Base-by-base conservation (phyloP, 2,113 vertebrate species). In the Chloroceryle aenea region DNA sequence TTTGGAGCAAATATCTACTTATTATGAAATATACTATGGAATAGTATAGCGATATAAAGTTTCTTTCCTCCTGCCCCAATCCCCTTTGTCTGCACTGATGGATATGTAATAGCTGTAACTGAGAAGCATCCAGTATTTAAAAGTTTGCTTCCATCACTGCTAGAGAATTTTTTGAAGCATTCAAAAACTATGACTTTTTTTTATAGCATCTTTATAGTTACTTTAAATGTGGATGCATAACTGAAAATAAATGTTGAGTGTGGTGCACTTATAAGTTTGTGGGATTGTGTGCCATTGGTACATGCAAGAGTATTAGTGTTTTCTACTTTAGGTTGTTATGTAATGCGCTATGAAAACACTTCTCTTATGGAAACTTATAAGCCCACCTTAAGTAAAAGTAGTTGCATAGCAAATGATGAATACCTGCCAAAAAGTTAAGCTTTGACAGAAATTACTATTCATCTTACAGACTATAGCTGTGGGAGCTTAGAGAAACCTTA, bases 261-360 rank as follows among this genome's bases (percentile, higher is more conserved):
- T 99, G 98, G 98, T 99, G 96, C 98, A 98, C 97, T 97, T 98
- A 97, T 94, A 99, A 98, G 98, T 99, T 99, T 99, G 99, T 99
- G 98, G 98, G 98, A 99, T 99, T 98, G 98, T 97, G 91, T 80
- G 61, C 76, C 93, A 43, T 3, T 91, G 47, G 18, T 80, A 90
- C 5, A 14, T 55, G 7, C 78, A 87, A 84, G 52, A 58, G 32
- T 87, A 95, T 95, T 97, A 95, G 66, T 92, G 63, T 91, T 94
- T 80, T 93, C 66, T 94, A 15, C 61, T 83, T 47, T 84, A 76
- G 66, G 2, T 30, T 79, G 42, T 18, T 84, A 58, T 69, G 25
- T 73, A 85, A 66, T 55, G n/a, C 75, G 25, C 25, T 66, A 63
- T 63, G 36, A 89, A 71, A 71, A 52, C 27, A 42, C 5, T 68